Evolutionary conservation across 2,797 vertebrate species (phyloP).

Genomic region (Sebastes taczanowskii): DNA sequence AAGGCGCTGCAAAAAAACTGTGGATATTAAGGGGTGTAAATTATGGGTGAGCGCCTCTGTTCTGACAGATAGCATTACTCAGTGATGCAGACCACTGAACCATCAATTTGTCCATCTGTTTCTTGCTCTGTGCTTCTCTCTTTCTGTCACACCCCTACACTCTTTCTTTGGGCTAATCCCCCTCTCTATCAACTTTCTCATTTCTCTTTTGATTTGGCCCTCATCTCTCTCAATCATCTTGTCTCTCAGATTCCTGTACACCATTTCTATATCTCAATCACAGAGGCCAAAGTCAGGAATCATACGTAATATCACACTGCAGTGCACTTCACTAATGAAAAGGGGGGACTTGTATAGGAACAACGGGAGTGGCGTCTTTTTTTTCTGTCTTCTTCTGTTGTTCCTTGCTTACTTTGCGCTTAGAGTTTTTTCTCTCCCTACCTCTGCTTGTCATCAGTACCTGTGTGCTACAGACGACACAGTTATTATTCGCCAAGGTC

Average conservation of each 20-base stretch:
- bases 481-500: conserved; percentile 1
- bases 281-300: conserved; percentile 31
- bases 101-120: conserved; percentile 62
- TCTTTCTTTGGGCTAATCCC: conserved; percentile 2
- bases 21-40: conserved; percentile 34
- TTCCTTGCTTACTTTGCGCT: background rate
- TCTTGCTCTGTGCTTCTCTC: conserved; percentile 16
- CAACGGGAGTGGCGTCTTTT: background rate
- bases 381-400: background rate
- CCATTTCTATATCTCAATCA: conserved; percentile 42
- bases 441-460: background rate
- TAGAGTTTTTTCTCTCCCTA: background rate
- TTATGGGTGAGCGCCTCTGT: conserved; percentile 27
- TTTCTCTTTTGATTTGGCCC: conserved; percentile 49
- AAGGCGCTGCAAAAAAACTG: background rate
- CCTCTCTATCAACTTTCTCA: conserved; percentile 13
- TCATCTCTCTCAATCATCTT: conserved; percentile 40
- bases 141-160: conserved; percentile 8
- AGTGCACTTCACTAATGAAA: conserved; percentile 29
- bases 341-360: background rate
- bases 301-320: conserved; percentile 38
- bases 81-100: conserved; percentile 58
- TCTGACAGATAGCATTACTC: conserved; percentile 56
- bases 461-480: background rate
- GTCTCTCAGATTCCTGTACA: conserved; percentile 16